Evolutionary conservation across 2,113 vertebrate species (phyloP).

Genomic region (Aspiorhynchus laticeps): DNA sequence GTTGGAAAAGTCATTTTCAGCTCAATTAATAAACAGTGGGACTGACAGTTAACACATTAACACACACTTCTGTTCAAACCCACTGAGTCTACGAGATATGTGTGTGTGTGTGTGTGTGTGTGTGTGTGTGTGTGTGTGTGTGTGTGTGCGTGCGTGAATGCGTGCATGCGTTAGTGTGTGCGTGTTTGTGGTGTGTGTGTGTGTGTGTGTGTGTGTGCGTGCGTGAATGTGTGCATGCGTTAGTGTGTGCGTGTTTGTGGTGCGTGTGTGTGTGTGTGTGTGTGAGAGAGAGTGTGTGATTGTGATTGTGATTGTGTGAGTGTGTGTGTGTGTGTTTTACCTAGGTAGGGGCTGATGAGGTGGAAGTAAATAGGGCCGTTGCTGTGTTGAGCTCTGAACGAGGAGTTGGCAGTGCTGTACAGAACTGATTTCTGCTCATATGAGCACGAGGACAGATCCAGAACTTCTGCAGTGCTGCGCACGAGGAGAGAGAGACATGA

Average conservation of each 20-base stretch:
- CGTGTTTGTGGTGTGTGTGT: neutral
- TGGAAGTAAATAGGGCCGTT: constrained; percentile 57
- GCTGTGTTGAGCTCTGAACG: constrained; percentile 61
- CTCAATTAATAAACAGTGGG: no score
- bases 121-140: neutral
- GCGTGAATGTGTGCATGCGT: no score
- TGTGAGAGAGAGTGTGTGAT: no score
- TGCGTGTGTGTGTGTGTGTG: no score
- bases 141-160: neutral
- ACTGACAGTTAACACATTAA: no score
- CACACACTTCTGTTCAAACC: no score
- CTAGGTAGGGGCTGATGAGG: constrained; percentile 73
- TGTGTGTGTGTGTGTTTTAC: constrained; percentile 62
- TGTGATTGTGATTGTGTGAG: no score
- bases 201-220: no score
- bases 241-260: neutral
- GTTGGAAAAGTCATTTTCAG: no score
- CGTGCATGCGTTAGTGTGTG: neutral
- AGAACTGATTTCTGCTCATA: constrained; percentile 63
- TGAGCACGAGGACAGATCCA: constrained; percentile 66
- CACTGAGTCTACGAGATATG: no score
- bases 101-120: neutral
- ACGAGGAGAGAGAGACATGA: constrained; percentile 21
- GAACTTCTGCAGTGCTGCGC: constrained; percentile 58
- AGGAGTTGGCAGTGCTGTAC: constrained; percentile 65